A percentile compares a stretch with the other conserved stretches of the same genome.
Evolutionary conservation across 2,888 invertebrate genomes (phyloP).

Genomic region (Mellilla xanthometata): DNA sequence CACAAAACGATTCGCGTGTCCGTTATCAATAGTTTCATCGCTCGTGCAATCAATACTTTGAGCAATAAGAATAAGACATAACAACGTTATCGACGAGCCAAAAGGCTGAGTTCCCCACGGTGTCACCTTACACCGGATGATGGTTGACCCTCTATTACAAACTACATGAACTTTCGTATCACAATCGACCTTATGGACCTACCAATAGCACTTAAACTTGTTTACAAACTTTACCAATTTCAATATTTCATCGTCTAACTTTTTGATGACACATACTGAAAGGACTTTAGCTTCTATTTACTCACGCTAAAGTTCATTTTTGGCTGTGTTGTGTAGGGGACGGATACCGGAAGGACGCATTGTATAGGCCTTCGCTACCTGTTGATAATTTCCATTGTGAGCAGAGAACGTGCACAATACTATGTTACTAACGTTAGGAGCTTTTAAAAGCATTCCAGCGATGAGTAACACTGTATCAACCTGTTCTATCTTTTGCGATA

Average conservation of each 20-base stretch:
- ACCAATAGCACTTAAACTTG: constrained; percentile 32
- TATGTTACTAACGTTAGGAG: constrained; percentile 45
- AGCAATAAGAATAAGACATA: constrained; percentile 10
- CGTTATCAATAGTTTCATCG: constrained; percentile 6
- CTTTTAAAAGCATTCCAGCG: constrained; percentile 67
- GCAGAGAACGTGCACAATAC: constrained; percentile 61
- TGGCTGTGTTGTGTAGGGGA: constrained; percentile 23
- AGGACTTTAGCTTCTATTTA: constrained; percentile 33
- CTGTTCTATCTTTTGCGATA: constrained; percentile 40
- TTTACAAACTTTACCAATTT: constrained; percentile 22
- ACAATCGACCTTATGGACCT: constrained; percentile 33
- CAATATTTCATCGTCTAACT: constrained; percentile 27
- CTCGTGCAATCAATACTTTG: background rate
- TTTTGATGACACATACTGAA: constrained; percentile 23
- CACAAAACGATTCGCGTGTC: constrained; percentile 3
- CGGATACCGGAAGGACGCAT: constrained; percentile 76
- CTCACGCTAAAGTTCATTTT: constrained; percentile 37
- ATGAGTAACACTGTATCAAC: constrained; percentile 48
- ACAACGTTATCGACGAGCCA: constrained; percentile 33
- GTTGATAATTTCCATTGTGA: constrained; percentile 75
- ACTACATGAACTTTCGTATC: constrained; percentile 21
- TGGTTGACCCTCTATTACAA: constrained; percentile 60
- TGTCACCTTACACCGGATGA: constrained; percentile 75
- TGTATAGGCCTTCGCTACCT: constrained; percentile 73
- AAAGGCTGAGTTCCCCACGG: constrained; percentile 71